Evolutionary conservation across 2,113 vertebrate species (phyloP).

Genomic region (Gymnogyps californianus): DNA sequence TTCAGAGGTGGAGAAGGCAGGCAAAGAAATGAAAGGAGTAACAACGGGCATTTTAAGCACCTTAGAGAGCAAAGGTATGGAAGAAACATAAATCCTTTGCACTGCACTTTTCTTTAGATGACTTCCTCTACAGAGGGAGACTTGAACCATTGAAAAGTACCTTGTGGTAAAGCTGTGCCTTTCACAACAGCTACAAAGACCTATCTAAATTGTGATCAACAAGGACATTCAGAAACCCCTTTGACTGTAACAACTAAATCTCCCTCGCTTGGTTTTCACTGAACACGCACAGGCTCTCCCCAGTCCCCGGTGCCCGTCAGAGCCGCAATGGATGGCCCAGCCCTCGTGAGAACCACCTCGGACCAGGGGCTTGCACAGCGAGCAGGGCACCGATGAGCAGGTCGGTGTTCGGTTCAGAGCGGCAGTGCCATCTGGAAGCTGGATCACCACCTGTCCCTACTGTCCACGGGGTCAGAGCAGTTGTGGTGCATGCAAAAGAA

Average conservation of each 20-base stretch:
- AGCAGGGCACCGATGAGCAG: accelerated
- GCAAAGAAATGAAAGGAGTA: background rate
- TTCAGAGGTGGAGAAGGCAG: background rate
- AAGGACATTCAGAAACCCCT: background rate
- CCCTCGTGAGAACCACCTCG: accelerated
- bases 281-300: background rate
- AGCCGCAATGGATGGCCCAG: accelerated
- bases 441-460: too few relatives aligned
- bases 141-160: background rate
- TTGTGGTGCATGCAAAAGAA: background rate
- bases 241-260: background rate
- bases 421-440: background rate
- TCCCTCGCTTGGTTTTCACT: background rate
- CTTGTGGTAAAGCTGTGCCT: background rate
- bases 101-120: background rate
- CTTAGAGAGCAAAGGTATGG: background rate
- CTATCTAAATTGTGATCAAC: background rate
- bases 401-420: accelerated
- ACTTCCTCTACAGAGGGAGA: background rate
- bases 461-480: too few relatives aligned
- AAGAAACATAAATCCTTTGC: background rate
- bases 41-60: background rate
- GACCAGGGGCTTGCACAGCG: accelerated
- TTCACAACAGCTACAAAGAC: background rate
- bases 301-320: background rate